phyloP scores from a whole-genome alignment of 2,888 invertebrate species.

The Agrotis ipsilon region DNA sequence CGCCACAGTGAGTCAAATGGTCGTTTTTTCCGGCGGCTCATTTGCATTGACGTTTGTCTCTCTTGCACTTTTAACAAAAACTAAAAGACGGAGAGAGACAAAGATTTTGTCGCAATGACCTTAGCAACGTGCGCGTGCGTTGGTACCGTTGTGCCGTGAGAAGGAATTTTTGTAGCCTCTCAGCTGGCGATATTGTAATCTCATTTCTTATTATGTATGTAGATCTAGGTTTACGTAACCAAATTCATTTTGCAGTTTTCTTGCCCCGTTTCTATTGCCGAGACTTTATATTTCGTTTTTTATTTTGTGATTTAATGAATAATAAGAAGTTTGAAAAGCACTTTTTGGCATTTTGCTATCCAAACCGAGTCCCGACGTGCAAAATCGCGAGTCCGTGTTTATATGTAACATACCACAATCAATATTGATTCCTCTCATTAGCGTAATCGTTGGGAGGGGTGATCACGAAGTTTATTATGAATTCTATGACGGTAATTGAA shows the following conservation, averaged over 20 bases:
- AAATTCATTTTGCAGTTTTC: constrained; percentile 46
- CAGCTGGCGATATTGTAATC: constrained; percentile 78
- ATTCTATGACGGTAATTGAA: constrained; percentile 29
- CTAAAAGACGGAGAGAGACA: constrained; percentile 69
- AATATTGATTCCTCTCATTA: constrained; percentile 43
- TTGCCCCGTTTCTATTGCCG: constrained; percentile 16
- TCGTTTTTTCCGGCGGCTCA: constrained; percentile 80
- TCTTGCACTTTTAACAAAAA: constrained; percentile 58
- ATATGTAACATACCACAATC: constrained; percentile 13
- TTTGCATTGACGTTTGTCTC: constrained; percentile 81
- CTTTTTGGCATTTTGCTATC: too few relatives aligned
- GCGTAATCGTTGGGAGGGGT: constrained; percentile 25
- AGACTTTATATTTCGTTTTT: constrained; percentile 10
- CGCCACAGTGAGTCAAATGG: constrained; percentile 81
- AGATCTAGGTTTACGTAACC: constrained; percentile 59
- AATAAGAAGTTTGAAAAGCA: constrained; percentile 1
- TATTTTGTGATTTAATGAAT: constrained; percentile 7
- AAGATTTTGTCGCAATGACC: constrained; percentile 75
- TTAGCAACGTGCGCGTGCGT: constrained; percentile 83
- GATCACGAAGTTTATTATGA: constrained; percentile 42
- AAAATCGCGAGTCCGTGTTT: constrained; percentile 12
- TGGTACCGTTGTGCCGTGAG: constrained; percentile 87
- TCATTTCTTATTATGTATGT: constrained; percentile 64
- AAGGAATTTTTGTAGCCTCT: constrained; percentile 85
- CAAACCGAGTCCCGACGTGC: background rate